Evolutionary conservation across 2,888 invertebrate genomes (phyloP).

Genomic region (Drosophila mulleri): DNA sequence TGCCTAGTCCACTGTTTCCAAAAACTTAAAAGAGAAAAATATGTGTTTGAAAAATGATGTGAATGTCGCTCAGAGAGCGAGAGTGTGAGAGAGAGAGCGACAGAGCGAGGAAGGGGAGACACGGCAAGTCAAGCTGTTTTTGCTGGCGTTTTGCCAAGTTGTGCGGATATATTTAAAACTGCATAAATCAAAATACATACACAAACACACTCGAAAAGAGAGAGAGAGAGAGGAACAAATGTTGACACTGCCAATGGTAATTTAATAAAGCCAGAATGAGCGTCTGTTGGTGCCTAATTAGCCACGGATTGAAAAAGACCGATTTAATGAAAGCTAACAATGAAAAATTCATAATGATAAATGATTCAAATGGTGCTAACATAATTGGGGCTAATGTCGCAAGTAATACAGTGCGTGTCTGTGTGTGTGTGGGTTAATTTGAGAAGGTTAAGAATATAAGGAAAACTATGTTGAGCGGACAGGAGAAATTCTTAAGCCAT

Average conservation of each 20-base stretch:
- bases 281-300: conserved; percentile 49
- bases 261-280: conserved; percentile 59
- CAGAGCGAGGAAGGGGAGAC: too few relatives aligned
- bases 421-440: too few relatives aligned
- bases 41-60: conserved; percentile 68
- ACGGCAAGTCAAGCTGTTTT: conserved; percentile 41
- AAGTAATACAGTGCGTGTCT: too few relatives aligned
- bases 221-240: conserved; percentile 2
- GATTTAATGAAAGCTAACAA: conserved; percentile 20
- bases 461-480: too few relatives aligned
- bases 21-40: background rate
- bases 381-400: background rate
- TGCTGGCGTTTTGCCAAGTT: conserved; percentile 56
- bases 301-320: conserved; percentile 18
- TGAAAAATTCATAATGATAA: conserved; percentile 8
- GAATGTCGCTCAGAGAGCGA: background rate
- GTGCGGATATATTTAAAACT: conserved; percentile 64
- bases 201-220: background rate
- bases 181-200: conserved; percentile 66
- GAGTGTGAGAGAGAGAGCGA: too few relatives aligned
- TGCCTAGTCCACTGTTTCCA: conserved; percentile 4
- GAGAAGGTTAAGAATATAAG: too few relatives aligned
- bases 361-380: conserved; percentile 1
- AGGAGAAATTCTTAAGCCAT: too few relatives aligned
- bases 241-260: conserved; percentile 36